phyloP scores from a whole-genome alignment of 1,140 invertebrate genomes.

The Drosophila novamexicana region DNA sequence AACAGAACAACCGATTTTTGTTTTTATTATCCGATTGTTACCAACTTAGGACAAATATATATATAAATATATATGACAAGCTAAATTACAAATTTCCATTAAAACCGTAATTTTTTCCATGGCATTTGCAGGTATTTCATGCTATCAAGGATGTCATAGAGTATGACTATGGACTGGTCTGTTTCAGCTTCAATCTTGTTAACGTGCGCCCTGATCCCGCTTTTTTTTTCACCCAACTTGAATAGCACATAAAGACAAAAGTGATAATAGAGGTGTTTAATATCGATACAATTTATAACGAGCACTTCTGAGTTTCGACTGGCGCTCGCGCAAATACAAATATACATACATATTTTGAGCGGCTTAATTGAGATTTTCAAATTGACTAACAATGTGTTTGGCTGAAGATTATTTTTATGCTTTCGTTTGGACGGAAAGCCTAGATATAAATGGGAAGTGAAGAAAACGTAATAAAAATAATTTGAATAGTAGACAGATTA shows the following conservation, averaged over 20 bases:
- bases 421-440: constrained; percentile 60
- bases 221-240: too few relatives aligned
- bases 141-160: too few relatives aligned
- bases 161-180: too few relatives aligned
- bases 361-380: constrained; percentile 39
- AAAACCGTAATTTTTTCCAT: too few relatives aligned
- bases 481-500: constrained; percentile 9
- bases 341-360: constrained; percentile 8
- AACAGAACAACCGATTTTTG: too few relatives aligned
- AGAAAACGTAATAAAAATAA: constrained; percentile 20
- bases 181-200: too few relatives aligned
- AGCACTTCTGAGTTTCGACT: not conserved
- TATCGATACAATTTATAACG: not conserved
- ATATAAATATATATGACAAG: too few relatives aligned
- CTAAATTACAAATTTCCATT: too few relatives aligned
- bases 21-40: too few relatives aligned
- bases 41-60: not conserved
- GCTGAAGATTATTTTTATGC: constrained; percentile 25
- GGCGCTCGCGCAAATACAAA: not conserved
- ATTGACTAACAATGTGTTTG: constrained; percentile 20
- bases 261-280: not conserved
- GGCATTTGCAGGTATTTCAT: not conserved
- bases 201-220: too few relatives aligned
- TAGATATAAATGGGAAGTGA: constrained; percentile 41
- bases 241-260: not conserved